Evolutionary conservation across 2,888 invertebrate species (phyloP), one percentile per base, ranked within the genome.

Genomic region (Arenicola marina): DNA sequence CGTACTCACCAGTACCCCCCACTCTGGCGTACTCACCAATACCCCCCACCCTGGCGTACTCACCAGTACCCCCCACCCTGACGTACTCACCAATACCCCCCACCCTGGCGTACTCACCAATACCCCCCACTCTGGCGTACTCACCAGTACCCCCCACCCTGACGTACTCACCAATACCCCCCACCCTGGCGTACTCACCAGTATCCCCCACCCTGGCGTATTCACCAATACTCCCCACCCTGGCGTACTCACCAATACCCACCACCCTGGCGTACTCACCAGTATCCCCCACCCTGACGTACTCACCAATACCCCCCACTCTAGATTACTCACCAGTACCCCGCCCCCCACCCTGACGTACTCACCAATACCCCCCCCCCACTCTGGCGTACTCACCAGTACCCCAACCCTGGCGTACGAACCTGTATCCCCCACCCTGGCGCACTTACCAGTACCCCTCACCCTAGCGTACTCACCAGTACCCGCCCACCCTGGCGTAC

Each of bases 391-490:
- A 94, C 82, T 97, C 96, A n/a, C n/a, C n/a, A n/a, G n/a, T n/a
- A n/a, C n/a, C n/a, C n/a, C n/a, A n/a, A n/a, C n/a, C n/a, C n/a
- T n/a, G n/a, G n/a, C 31, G 4, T 28, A 72, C 82, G 81, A 84
- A 90, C 91, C 97, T 98, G 83, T 96, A 94, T 3, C 97, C 97
- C 96, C 97, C 68, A 97, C 93, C 72, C 95, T 87, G 59, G 95
- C 93, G 85, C 93, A 94, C 82, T 97, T n/a, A n/a, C n/a, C n/a
- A n/a, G n/a, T n/a, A n/a, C n/a, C n/a, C n/a, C n/a, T n/a, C n/a
- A n/a, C n/a, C n/a, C n/a, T n/a, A n/a, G n/a, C 31, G 4, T 28
- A 72, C 82, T 81, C 84, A 90, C 91, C 97, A 98, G 83, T 96
- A 94, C 3, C 97, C 97, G 29, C 96, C 97, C 68, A 97, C 93